Evolutionary conservation across 2,888 invertebrate species (phyloP), one percentile per base, ranked within the genome.

Genomic region (Ctena decussata): DNA sequence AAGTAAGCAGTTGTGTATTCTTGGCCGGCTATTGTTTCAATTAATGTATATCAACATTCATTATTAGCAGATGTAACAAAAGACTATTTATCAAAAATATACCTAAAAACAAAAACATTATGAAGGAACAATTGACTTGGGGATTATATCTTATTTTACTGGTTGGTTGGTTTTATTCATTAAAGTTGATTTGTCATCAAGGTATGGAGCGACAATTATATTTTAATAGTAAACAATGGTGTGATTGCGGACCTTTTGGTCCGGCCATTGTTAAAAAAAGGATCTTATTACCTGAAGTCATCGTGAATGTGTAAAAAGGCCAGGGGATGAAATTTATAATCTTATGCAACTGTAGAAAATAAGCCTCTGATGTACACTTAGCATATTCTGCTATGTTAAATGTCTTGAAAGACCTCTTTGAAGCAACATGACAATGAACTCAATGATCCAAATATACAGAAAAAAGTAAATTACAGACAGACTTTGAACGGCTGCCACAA

Each of bases 131-230:
- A 65, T 3, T 65, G 65, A 65, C 24, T 65, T 65, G 65, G 35
- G 65, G 35, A 65, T 35, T 30, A 65, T 65, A 65, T 65, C 65
- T 30, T 35, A 35, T 65, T 65, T 65, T 18, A 65, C 35, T 24
- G 65, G 35, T 65, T 65, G 65, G 35, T 6, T 35, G 65, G 18
- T 65, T 35, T 12, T 21, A 35, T 65, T 65, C 35, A 35, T 5
- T 35, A 65, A 65, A 65, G 15, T 65, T 65, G 65, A 65, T 65
- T 32, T 65, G 65, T 65, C 65, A 65, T 65, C 65, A 65, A 27
- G 35, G 35, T 24, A n/a, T 57, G n/a, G n/a, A 49, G 49, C 12
- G 21, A 21, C 8, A 27, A 18, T 21, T 65, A 35, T 65, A 18
- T 65, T 65, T 32, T 65, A 3, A 2, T 35, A 35, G 8, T 12